Evolutionary conservation across 2,797 vertebrate species (phyloP).

Genomic region (Platalea minor): DNA sequence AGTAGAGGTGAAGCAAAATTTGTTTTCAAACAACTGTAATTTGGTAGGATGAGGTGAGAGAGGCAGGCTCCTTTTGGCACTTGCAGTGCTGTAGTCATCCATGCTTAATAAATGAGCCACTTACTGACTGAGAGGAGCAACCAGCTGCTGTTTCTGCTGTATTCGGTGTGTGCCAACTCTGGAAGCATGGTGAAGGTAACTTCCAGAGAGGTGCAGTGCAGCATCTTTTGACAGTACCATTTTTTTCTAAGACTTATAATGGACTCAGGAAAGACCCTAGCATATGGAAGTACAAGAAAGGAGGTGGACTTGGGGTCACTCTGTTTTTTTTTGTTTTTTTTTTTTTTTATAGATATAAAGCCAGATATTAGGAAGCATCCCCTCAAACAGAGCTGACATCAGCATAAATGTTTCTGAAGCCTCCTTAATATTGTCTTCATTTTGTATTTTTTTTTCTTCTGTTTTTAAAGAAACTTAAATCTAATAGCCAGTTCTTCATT

Average conservation of each 20-base stretch:
- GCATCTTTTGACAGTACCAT: not conserved
- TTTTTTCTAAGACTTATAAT: not conserved
- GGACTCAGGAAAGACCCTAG: not conserved
- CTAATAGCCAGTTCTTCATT: not conserved
- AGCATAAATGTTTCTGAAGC: not conserved
- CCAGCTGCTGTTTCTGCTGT: not conserved
- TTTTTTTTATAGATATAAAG: not conserved
- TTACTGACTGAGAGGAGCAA: not conserved
- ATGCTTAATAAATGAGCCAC: not conserved
- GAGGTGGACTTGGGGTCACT: not conserved
- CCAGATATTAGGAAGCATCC: not conserved
- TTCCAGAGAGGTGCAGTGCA: not conserved
- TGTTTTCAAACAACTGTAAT: not conserved
- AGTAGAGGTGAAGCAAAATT: not conserved
- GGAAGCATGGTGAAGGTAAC: not conserved
- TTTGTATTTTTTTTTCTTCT: not conserved
- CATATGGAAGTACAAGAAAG: not conserved
- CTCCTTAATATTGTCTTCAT: not conserved
- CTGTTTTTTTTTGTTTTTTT: not conserved
- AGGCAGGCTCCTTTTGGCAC: not conserved
- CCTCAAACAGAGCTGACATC: not conserved
- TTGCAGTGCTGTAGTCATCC: not conserved
- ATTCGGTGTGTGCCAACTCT: not conserved
- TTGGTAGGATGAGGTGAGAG: not conserved
- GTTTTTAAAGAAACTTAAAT: not conserved